Percentiles rank a stretch among this genome's conserved stretches.
Evolutionary conservation across 2,797 vertebrate species (phyloP).

Genomic region (Hoplostethus mediterraneus): DNA sequence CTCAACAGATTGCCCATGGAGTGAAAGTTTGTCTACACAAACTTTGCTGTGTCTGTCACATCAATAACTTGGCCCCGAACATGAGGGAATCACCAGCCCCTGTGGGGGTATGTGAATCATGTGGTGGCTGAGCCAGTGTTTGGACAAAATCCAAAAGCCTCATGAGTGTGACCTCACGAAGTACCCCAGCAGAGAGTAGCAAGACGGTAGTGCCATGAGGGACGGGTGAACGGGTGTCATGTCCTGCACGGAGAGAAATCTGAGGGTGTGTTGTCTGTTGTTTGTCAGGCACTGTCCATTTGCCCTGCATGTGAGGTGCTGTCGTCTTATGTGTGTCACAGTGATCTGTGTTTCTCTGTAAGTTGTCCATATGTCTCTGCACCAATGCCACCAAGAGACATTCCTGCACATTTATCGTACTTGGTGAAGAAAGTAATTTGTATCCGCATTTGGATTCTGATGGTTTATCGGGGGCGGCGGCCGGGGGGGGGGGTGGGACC

Average conservation of each 20-base stretch:
- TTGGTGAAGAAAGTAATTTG: slow-evolving; percentile 16
- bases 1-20: slow-evolving; percentile 53
- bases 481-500: slow-evolving; percentile 9
- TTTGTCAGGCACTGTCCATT: not conserved
- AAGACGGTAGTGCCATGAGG: not conserved
- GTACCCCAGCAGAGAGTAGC: not conserved
- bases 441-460: slow-evolving; percentile 21
- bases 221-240: not conserved
- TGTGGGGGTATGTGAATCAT: slow-evolving; percentile 10
- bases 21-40: slow-evolving; percentile 6
- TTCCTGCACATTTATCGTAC: slow-evolving; percentile 6
- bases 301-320: not conserved
- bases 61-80: slow-evolving; percentile 26
- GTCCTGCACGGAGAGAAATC: not conserved
- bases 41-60: slow-evolving; percentile 14
- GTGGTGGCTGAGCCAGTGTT: not conserved
- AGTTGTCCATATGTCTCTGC: not conserved
- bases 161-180: not conserved
- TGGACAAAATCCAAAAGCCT: not conserved
- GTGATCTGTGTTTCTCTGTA: not conserved
- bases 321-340: not conserved
- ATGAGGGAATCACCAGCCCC: slow-evolving; percentile 4
- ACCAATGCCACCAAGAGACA: slow-evolving; percentile 3
- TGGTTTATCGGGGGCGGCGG: slow-evolving; percentile 24
- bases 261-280: not conserved